Percentiles rank a stretch among this genome's conserved stretches.
phyloP scores from a whole-genome alignment of 2,888 invertebrate genomes.

The Lingula anatina region DNA sequence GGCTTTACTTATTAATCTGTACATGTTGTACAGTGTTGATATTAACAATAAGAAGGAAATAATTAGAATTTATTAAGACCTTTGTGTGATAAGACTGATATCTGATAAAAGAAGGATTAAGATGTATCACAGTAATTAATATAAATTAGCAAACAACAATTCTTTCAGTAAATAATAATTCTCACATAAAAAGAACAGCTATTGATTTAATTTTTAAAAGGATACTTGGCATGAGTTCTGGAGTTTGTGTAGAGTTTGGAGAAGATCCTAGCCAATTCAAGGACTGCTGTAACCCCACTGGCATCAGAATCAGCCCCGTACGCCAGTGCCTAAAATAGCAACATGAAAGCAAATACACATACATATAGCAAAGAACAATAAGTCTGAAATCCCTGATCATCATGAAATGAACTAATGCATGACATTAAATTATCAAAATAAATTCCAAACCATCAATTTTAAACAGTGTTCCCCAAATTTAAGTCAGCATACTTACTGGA shows the following conservation, averaged over 20 bases:
- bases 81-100: too few species aligned
- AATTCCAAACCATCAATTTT: too few species aligned
- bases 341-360: neutral
- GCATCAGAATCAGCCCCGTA: slow-evolving; percentile 89
- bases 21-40: neutral
- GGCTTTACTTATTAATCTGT: neutral
- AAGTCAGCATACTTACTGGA: slow-evolving; percentile 86
- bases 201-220: slow-evolving; percentile 14
- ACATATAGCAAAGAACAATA: neutral
- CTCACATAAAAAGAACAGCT: too few species aligned
- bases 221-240: slow-evolving; percentile 59
- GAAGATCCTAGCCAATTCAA: slow-evolving; percentile 83
- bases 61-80: too few species aligned
- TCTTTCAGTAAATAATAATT: too few species aligned
- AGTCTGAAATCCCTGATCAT: too few species aligned
- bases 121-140: too few species aligned
- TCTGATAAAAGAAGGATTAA: too few species aligned
- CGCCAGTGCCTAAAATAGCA: slow-evolving; percentile 57
- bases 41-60: neutral
- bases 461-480: too few species aligned
- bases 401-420: too few species aligned
- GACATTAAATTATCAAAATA: too few species aligned
- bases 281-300: slow-evolving; percentile 78
- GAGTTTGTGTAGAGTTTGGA: slow-evolving; percentile 76
- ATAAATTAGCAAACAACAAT: too few species aligned